Percentiles rank a stretch among this genome's conserved stretches.
Conservation (phyloP, 2,113 vertebrate species). For the Spea bombifrons region DNA sequence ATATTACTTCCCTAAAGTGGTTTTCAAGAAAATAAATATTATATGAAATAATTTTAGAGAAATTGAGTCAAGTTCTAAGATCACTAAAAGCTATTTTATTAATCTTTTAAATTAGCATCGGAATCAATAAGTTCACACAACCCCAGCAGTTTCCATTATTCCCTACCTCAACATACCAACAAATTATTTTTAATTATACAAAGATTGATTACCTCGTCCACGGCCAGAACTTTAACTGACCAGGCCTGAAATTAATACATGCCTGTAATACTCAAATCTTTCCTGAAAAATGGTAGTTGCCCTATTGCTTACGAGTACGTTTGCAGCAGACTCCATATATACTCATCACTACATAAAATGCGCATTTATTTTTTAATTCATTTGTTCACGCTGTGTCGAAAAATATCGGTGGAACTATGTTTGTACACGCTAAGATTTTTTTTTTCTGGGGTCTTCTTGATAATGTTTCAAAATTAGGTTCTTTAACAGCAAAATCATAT, state of each 20-base stretch:
- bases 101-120: slow-evolving; percentile 37
- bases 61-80: slow-evolving; percentile 25
- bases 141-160: slow-evolving; percentile 26
- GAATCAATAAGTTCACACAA: slow-evolving; percentile 13
- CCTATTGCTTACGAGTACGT: too few relatives aligned
- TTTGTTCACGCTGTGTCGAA: too few relatives aligned
- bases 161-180: slow-evolving; percentile 10
- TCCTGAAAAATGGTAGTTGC: too few relatives aligned
- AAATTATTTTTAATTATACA: slow-evolving; percentile 39
- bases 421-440: too few relatives aligned
- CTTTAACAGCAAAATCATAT: too few relatives aligned
- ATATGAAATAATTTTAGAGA: neutral
- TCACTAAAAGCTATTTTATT: slow-evolving; percentile 47
- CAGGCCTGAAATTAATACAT: neutral
- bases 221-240: slow-evolving; percentile 19
- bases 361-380: too few relatives aligned
- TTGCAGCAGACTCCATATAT: too few relatives aligned
- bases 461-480: too few relatives aligned
- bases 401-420: too few relatives aligned
- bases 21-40: neutral
- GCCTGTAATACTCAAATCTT: too few relatives aligned
- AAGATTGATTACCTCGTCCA: slow-evolving; percentile 14
- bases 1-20: slow-evolving; percentile 20
- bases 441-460: too few relatives aligned
- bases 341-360: too few relatives aligned